These are phyloP conservation scores for Eutrigla gurnardus DNA, from an alignment of 2,797 vertebrate genomes.

Conservation along the genomic window DNA sequence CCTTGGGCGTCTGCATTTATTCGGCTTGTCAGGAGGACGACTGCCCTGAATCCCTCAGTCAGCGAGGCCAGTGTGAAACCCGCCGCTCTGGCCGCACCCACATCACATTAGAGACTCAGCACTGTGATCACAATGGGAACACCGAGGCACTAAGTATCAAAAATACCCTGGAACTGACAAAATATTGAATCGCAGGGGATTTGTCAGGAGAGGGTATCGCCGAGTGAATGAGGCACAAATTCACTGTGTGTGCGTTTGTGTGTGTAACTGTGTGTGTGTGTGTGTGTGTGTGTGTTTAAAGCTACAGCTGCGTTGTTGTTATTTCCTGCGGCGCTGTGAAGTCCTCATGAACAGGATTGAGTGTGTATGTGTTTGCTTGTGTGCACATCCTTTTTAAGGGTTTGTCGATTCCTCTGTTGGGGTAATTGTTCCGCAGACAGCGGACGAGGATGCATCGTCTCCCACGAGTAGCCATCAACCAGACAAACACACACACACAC, in stretches of 20 bases:
- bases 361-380: not conserved
- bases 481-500: no score
- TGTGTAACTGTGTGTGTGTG: slow-evolving; percentile 16
- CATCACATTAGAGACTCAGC: slow-evolving; percentile 67
- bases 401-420: slow-evolving; percentile 40
- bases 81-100: slow-evolving; percentile 43
- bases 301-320: slow-evolving; percentile 55
- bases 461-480: slow-evolving; percentile 35
- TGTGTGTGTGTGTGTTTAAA: slow-evolving; percentile 38
- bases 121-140: slow-evolving; percentile 47
- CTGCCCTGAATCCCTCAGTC: slow-evolving; percentile 69
- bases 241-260: slow-evolving; percentile 28
- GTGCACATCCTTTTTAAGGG: slow-evolving; percentile 27
- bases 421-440: slow-evolving; percentile 63
- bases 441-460: slow-evolving; percentile 54
- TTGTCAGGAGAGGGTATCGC: slow-evolving; percentile 41
- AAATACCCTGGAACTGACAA: slow-evolving; percentile 35
- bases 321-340: slow-evolving; percentile 56
- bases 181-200: slow-evolving; percentile 29
- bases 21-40: slow-evolving; percentile 52
- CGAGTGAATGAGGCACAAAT: slow-evolving; percentile 22
- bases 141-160: slow-evolving; percentile 30
- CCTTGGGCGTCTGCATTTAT: slow-evolving; percentile 54
- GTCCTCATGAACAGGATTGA: slow-evolving; percentile 47
- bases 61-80: slow-evolving; percentile 49